Evolutionary conservation across 2,888 invertebrate species (phyloP).

Genomic region (Andrena trimmerana): DNA sequence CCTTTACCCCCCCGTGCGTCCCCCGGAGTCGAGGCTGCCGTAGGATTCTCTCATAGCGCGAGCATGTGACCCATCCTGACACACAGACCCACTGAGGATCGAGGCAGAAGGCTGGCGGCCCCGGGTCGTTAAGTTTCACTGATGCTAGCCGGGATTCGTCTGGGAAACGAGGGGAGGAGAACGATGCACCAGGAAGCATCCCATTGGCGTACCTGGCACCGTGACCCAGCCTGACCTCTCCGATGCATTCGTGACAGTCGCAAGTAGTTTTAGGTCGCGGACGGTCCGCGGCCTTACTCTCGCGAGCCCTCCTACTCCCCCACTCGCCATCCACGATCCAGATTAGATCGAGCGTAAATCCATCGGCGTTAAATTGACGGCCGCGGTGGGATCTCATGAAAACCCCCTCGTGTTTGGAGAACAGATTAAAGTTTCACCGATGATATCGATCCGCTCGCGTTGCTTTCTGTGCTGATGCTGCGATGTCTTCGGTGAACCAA

Average conservation of each 20-base stretch:
- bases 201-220: conserved; percentile 76
- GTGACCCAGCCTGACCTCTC: conserved; percentile 76
- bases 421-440: conserved; percentile 1
- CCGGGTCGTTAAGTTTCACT: conserved; percentile 65
- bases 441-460: conserved; percentile 23
- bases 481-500: not conserved
- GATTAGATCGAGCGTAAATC: conserved; percentile 11
- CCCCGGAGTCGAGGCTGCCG: conserved; percentile 1
- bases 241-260: conserved; percentile 43
- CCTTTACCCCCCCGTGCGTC: conserved; percentile 26
- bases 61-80: conserved; percentile 84
- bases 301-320: not conserved
- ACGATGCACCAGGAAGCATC: conserved; percentile 45
- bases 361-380: not conserved
- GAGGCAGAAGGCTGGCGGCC: conserved; percentile 49
- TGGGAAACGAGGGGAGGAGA: conserved; percentile 21
- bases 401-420: not conserved
- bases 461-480: conserved; percentile 23
- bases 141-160: conserved; percentile 6
- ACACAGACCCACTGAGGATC: conserved; percentile 84
- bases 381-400: not conserved
- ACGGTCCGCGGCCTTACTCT: conserved; percentile 63
- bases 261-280: conserved; percentile 71
- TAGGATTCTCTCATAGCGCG: conserved; percentile 62
- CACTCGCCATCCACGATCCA: conserved; percentile 1